Evolutionary conservation across 2,797 vertebrate genomes (phyloP).

Genomic region (Philypnodon macrostomus): DNA sequence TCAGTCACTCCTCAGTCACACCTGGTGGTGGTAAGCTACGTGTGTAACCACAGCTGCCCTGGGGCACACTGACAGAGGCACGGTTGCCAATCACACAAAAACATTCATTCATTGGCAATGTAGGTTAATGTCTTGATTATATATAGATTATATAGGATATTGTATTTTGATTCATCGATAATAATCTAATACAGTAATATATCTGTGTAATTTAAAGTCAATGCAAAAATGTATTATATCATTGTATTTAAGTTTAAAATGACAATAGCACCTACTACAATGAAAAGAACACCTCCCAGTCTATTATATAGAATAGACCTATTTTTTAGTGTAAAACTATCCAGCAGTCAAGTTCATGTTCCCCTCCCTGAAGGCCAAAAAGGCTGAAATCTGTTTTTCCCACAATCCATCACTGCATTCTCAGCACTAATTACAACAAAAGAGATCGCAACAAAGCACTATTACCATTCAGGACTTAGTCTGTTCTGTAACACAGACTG

Average conservation of each 20-base stretch:
- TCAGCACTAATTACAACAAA: constrained; percentile 58
- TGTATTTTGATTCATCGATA: too few species aligned
- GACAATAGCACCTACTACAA: neutral
- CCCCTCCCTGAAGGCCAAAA: constrained; percentile 27
- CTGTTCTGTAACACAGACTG: constrained; percentile 9
- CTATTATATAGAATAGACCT: constrained; percentile 14
- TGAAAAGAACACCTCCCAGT: constrained; percentile 2
- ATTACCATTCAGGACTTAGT: constrained; percentile 39
- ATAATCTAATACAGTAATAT: too few species aligned
- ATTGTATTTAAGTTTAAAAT: neutral
- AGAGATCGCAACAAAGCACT: constrained; percentile 52
- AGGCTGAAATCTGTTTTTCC: constrained; percentile 27
- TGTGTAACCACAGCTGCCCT: too few species aligned
- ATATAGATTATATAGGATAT: too few species aligned
- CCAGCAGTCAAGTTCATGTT: constrained; percentile 25
- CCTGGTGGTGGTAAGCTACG: too few species aligned
- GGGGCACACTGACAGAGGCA: too few species aligned
- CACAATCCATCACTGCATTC: constrained; percentile 50
- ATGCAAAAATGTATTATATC: neutral
- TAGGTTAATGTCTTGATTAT: too few species aligned
- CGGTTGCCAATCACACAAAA: too few species aligned
- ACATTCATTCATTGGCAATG: too few species aligned
- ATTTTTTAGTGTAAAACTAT: constrained; percentile 46
- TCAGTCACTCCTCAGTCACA: too few species aligned
- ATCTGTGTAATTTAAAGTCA: too few species aligned